Evolutionary conservation across 2,113 vertebrate genomes (phyloP).

Genomic region (Tretioscincus oriximinensis): DNA sequence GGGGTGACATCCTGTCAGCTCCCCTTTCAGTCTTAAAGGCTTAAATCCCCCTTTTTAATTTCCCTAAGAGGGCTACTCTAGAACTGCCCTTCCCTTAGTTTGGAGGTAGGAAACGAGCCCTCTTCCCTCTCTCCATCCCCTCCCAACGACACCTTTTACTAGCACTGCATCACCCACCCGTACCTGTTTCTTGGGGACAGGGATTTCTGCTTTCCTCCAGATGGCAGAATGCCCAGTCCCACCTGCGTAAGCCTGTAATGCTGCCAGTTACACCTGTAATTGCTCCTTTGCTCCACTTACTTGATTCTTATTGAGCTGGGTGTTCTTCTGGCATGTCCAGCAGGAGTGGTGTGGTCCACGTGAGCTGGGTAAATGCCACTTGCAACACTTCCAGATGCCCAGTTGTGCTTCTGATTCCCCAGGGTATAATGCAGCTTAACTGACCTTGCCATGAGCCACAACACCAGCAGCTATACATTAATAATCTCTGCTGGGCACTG

Average conservation of each 20-base stretch:
- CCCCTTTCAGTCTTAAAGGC: neutral
- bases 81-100: neutral
- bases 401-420: neutral
- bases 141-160: too few relatives aligned
- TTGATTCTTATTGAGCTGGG: neutral
- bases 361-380: neutral
- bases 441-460: neutral
- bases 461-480: too few relatives aligned
- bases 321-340: neutral
- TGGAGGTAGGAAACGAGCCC: fast-evolving
- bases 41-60: constrained; percentile 19
- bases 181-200: neutral
- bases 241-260: neutral
- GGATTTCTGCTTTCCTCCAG: neutral
- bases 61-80: constrained; percentile 10
- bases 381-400: neutral
- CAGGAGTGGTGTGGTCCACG: neutral
- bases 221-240: neutral
- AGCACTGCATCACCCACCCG: neutral
- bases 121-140: too few relatives aligned
- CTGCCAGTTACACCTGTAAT: neutral
- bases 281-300: neutral
- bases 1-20: constrained; percentile 37
- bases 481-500: too few relatives aligned
- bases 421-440: too few relatives aligned